phyloP scores from a whole-genome alignment of 2,113 vertebrate species.

The Tachysurus vachellii region DNA sequence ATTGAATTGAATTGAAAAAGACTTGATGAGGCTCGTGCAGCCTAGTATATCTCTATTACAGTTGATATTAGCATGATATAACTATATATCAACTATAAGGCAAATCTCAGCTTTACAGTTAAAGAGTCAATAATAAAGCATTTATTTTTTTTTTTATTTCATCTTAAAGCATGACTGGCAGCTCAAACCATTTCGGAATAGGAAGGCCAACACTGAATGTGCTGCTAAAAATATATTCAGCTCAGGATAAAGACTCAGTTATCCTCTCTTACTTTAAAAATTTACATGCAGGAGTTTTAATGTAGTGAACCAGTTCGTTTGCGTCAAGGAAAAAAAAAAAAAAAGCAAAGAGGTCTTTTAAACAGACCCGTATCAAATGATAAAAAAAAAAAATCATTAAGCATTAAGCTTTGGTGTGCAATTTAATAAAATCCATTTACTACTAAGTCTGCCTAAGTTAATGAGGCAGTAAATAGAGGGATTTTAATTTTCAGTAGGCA shows the following conservation, averaged over 20 bases:
- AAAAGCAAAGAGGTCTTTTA: slow-evolving; percentile 15
- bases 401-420: background rate
- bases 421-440: slow-evolving; percentile 22
- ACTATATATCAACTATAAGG: background rate
- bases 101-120: background rate
- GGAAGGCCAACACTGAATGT: background rate
- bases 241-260: background rate
- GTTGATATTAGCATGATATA: background rate
- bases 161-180: background rate
- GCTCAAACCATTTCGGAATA: background rate
- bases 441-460: slow-evolving; percentile 27
- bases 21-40: background rate
- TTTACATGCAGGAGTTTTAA: background rate
- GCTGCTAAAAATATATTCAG: background rate
- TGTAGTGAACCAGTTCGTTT: background rate
- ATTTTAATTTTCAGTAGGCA: slow-evolving; percentile 25
- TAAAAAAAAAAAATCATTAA: slow-evolving; percentile 13
- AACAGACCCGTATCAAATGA: slow-evolving; percentile 31
- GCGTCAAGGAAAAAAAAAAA: background rate
- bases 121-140: background rate
- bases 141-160: too few species aligned
- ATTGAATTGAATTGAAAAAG: too few species aligned
- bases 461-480: slow-evolving; percentile 38
- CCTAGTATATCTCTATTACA: background rate
- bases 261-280: background rate